These are phyloP conservation scores for Koerneria pararmatus DNA, from an alignment of 2,888 invertebrate species.

Conservation along the genomic window DNA sequence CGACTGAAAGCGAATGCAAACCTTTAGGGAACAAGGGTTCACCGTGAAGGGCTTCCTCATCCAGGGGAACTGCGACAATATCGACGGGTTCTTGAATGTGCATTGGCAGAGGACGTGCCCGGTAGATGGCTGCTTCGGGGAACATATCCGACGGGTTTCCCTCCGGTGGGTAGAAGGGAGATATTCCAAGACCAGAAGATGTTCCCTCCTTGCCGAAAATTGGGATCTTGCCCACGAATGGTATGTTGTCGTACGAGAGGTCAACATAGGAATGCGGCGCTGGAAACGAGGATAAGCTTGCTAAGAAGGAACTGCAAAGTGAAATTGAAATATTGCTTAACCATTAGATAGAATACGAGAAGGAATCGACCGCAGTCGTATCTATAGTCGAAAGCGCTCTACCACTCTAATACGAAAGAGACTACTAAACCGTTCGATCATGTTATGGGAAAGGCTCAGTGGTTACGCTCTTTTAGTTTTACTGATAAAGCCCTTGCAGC, in stretches of 20 bases:
- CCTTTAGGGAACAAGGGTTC: slow-evolving; percentile 50
- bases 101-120: slow-evolving; percentile 48
- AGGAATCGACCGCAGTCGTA: too few species aligned
- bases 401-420: too few species aligned
- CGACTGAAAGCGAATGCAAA: neutral
- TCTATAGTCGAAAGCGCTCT: too few species aligned
- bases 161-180: slow-evolving; percentile 48
- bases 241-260: slow-evolving; percentile 49
- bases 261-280: slow-evolving; percentile 51
- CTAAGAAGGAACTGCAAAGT: neutral
- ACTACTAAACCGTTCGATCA: too few species aligned
- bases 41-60: slow-evolving; percentile 52
- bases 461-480: too few species aligned
- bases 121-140: too few species aligned
- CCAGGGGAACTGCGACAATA: slow-evolving; percentile 51
- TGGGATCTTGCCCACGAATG: slow-evolving; percentile 45
- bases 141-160: slow-evolving; percentile 49
- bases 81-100: slow-evolving; percentile 53
- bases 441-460: too few species aligned
- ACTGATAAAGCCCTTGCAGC: too few species aligned
- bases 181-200: slow-evolving; percentile 43
- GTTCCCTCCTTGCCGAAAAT: slow-evolving; percentile 44
- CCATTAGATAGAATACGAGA: too few species aligned
- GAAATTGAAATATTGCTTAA: too few species aligned
- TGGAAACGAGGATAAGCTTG: slow-evolving; percentile 21